phyloP scores from a whole-genome alignment of 2,888 invertebrate genomes.

The Syrphus vitripennis region DNA sequence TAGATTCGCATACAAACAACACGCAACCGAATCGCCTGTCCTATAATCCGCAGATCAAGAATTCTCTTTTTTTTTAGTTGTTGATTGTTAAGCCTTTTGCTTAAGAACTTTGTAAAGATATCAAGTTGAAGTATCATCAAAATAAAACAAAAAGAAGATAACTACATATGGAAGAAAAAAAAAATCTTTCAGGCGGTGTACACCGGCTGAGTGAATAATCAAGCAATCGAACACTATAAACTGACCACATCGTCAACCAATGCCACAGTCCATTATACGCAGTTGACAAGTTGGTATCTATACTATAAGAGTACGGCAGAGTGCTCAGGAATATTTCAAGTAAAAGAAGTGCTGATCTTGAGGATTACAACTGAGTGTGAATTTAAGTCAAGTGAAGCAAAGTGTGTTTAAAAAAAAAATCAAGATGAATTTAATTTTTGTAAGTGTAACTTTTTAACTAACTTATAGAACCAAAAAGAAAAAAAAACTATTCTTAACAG shows the following conservation, averaged over 20 bases:
- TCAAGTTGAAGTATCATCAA: constrained; percentile 21
- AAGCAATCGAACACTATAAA: constrained; percentile 78
- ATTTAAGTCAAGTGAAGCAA: constrained; percentile 21
- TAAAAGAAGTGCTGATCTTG: constrained; percentile 7
- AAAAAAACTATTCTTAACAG: background rate
- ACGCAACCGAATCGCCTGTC: background rate
- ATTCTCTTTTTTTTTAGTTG: background rate
- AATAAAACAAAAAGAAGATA: constrained; percentile 40
- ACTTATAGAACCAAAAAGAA: background rate
- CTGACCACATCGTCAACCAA: constrained; percentile 75
- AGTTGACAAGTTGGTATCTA: constrained; percentile 78
- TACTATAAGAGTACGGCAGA: background rate
- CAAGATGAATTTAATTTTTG: constrained; percentile 60
- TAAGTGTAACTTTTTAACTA: constrained; percentile 37
- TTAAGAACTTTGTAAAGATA: constrained; percentile 42
- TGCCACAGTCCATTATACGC: constrained; percentile 79
- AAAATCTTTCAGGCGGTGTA: constrained; percentile 49
- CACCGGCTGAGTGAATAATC: constrained; percentile 31
- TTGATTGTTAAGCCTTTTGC: constrained; percentile 12
- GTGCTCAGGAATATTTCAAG: constrained; percentile 17
- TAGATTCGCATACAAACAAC: background rate
- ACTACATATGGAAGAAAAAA: constrained; percentile 17
- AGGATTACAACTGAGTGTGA: constrained; percentile 33
- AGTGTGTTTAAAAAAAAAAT: background rate
- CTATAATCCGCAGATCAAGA: constrained; percentile 20